phyloP scores from a whole-genome alignment of 2,888 invertebrate species.

The Parnassius smintheus region DNA sequence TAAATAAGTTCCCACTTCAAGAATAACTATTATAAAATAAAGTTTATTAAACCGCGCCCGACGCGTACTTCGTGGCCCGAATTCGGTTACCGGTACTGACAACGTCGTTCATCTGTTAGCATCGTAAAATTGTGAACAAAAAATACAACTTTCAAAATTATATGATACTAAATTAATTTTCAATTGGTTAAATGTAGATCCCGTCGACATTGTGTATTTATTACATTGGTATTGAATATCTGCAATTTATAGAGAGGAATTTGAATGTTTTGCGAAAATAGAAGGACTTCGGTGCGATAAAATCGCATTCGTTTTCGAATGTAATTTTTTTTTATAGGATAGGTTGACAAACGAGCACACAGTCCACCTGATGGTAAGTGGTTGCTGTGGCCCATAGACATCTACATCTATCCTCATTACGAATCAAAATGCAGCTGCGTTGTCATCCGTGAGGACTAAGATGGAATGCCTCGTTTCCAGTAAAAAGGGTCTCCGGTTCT shows the following conservation, averaged over 20 bases:
- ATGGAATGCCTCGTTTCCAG: no score
- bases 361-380: no score
- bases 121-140: slow-evolving; percentile 19
- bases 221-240: neutral
- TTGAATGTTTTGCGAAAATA: neutral
- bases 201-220: slow-evolving; percentile 7
- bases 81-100: neutral
- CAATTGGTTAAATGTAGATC: neutral
- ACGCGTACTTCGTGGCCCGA: slow-evolving; percentile 1
- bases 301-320: slow-evolving; percentile 13
- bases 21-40: no score
- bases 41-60: no score
- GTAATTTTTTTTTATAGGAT: no score
- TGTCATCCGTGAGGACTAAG: no score
- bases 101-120: neutral
- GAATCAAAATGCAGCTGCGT: no score
- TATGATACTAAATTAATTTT: neutral
- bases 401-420: no score
- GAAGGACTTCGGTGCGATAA: slow-evolving; percentile 18
- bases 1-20: no score
- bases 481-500: no score
- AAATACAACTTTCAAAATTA: slow-evolving; percentile 21
- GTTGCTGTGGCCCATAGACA: no score
- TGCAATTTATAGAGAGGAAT: neutral
- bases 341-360: no score